These are phyloP conservation scores for Microtus pennsylvanicus DNA, from an alignment of 2,113 vertebrate species.

Conservation along the genomic window DNA sequence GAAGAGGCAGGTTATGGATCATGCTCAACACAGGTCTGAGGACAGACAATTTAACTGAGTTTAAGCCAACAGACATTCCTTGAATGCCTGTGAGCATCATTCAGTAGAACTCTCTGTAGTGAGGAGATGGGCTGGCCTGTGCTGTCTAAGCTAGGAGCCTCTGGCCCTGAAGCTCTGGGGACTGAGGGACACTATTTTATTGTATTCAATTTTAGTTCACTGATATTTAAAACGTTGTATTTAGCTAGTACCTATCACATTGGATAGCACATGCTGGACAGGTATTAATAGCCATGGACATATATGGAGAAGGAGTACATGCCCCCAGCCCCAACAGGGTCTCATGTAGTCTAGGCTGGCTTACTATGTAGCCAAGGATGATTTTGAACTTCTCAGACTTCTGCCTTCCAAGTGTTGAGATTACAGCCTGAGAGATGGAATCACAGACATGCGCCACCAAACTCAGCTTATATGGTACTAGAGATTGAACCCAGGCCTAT, in stretches of 20 bases:
- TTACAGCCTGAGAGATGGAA: neutral
- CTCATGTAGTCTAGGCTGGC: neutral
- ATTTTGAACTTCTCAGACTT: neutral
- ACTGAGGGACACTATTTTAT: neutral
- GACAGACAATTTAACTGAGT: neutral
- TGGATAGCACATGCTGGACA: rapidly evolving
- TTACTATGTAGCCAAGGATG: neutral
- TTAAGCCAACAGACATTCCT: neutral
- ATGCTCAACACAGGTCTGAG: neutral
- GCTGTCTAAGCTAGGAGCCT: neutral
- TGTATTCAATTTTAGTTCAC: neutral
- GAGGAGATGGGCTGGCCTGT: neutral
- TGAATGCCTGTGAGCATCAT: neutral
- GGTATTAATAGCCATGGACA: too few species aligned
- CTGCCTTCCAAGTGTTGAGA: neutral
- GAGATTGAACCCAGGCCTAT: neutral
- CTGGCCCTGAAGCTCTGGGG: neutral
- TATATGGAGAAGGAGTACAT: neutral
- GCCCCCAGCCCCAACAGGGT: neutral
- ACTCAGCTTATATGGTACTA: neutral
- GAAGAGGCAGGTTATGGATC: neutral
- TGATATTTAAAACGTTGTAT: neutral
- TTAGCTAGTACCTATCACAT: neutral
- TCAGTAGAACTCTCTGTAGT: neutral
- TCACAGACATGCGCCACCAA: neutral